These are phyloP conservation scores for Pseudomugil gertrudae DNA, from an alignment of 2,797 vertebrate species.

Conservation along the genomic window DNA sequence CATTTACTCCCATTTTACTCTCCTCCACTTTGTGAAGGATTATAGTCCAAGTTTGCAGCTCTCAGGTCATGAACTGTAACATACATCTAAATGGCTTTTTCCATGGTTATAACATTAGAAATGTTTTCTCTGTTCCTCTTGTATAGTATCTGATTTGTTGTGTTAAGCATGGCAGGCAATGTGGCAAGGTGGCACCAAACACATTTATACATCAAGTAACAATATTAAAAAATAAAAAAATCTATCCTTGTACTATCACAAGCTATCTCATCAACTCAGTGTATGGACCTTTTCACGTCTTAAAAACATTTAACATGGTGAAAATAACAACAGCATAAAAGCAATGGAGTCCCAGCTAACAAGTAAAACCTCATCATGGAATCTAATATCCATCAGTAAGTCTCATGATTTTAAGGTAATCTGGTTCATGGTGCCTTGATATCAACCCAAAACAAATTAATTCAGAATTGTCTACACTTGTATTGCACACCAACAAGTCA, in stretches of 20 bases:
- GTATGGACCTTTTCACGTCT: neutral
- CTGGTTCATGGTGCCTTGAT: constrained; percentile 18
- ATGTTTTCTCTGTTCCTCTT: constrained; percentile 6
- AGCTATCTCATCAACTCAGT: neutral
- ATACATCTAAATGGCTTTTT: constrained; percentile 36
- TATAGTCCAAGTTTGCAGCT: constrained; percentile 25
- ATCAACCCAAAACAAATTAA: constrained; percentile 25
- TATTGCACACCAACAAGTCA: constrained; percentile 1
- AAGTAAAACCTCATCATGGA: constrained; percentile 12
- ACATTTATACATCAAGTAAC: neutral
- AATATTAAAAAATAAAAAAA: neutral
- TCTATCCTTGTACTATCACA: neutral
- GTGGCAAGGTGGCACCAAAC: no score
- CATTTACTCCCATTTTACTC: constrained; percentile 54
- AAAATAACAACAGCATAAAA: constrained; percentile 5
- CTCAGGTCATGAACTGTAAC: constrained; percentile 17
- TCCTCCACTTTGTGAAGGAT: constrained; percentile 39
- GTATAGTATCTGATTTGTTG: neutral
- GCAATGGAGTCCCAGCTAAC: constrained; percentile 16
- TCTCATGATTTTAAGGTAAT: constrained; percentile 26
- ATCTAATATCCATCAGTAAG: constrained; percentile 37
- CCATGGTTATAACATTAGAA: neutral
- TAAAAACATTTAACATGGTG: constrained; percentile 12
- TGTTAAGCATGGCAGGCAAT: neutral
- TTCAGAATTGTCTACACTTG: constrained; percentile 15